Percentiles rank a stretch among this genome's conserved stretches.
Conservation (phyloP, 2,888 invertebrate species). For the Heliconius charithonia region DNA sequence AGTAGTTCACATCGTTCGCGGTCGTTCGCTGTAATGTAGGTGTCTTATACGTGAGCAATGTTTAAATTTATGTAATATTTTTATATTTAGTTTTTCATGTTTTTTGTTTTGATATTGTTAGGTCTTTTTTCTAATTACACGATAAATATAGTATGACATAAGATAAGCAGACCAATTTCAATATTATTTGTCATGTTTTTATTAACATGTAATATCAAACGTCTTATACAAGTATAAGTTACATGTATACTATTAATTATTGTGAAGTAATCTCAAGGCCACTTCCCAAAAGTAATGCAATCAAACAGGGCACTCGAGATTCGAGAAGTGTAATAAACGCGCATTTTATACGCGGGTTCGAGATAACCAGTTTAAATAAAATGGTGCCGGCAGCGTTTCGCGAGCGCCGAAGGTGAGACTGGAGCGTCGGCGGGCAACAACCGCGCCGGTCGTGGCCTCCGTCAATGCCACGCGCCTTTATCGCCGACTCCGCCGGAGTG, state of each 20-base stretch:
- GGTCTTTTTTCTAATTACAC: neutral
- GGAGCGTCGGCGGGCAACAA: slow-evolving; percentile 77
- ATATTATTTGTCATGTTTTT: slow-evolving; percentile 3
- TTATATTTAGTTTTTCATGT: neutral
- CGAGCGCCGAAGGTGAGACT: slow-evolving; percentile 44
- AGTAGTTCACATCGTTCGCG: too few species aligned
- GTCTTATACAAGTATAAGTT: neutral
- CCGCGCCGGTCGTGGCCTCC: slow-evolving; percentile 78
- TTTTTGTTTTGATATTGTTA: neutral
- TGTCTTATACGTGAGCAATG: neutral
- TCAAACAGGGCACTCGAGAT: slow-evolving; percentile 22
- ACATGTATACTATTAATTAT: neutral
- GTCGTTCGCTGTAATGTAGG: neutral
- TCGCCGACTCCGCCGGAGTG: slow-evolving; percentile 53
- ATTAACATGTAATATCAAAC: neutral
- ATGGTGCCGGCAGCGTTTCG: slow-evolving; percentile 38
- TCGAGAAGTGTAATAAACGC: slow-evolving; percentile 36
- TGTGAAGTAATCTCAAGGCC: neutral
- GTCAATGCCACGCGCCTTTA: slow-evolving; percentile 73
- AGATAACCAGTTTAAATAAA: slow-evolving; percentile 42
- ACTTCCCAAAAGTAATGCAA: neutral
- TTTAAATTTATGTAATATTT: neutral
- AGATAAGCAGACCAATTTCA: neutral
- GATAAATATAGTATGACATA: neutral
- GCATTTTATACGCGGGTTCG: slow-evolving; percentile 27